Base-by-base conservation (phyloP, 2,797 vertebrate species). In the Eulemur mongoz region DNA sequence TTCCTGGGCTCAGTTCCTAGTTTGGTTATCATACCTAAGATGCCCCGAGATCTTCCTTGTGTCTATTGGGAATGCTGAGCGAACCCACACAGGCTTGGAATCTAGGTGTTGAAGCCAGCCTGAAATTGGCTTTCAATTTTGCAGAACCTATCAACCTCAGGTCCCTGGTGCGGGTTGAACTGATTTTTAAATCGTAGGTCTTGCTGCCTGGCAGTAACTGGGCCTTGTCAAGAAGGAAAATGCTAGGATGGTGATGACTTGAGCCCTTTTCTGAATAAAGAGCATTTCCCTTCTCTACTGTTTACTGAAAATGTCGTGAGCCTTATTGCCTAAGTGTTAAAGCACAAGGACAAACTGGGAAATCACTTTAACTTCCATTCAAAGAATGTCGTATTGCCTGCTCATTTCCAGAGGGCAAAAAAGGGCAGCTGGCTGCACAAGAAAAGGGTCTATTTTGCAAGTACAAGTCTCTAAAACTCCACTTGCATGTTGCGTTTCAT, bases 241-340 rank as follows among this genome's bases (percentile, higher is more conserved):
- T 9, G 27, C 82, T 40, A 1, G 75, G 54, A 2, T 52, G 61
- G 85, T 61, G 93, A 87, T 76, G 86, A 40, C 80, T 80, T 3
- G 65, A 67, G 70, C 25, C 54, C 48, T 79, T 85, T 67, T 2
- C 0, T 83, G 88, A 70, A 79, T 79, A 82, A 89, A 57, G 61
- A 82, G 52, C 23, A 15, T 63, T 72, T 85, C 79, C 78, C 83
- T 89, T 80, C 75, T 78, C 14, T 57, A 2, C 70, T 96, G 80
- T 86, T 89, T 95, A 96, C 95, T 91, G 95, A 93, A 89, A 85
- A 76, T 96, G 94, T 93, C 91, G 14, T 80, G 82, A 93, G 89
- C 86, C 97, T 97, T 93, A 94, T 94, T 95, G 88, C 91, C 83
- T 72, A 45, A 93, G 75, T 94, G 86, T 90, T 91, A 73, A 96